A percentile compares a stretch with the other conserved stretches of the same genome.
Evolutionary conservation across 2,113 vertebrate species (phyloP).

Genomic region (Nesoenas mayeri): DNA sequence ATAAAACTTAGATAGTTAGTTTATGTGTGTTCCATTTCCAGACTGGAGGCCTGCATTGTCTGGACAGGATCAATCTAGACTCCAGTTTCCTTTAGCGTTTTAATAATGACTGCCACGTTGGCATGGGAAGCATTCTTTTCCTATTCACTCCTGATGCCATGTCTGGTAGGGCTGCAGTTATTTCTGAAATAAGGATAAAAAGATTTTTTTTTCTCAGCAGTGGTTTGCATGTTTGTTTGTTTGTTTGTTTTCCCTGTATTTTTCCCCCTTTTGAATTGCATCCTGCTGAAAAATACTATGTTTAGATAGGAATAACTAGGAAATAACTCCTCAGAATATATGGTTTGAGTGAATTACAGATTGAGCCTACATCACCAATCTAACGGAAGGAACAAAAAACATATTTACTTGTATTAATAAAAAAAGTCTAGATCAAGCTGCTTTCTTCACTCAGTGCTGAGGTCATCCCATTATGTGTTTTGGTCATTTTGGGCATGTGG

Average conservation of each 20-base stretch:
- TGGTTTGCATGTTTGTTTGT: not conserved
- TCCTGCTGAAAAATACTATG: not conserved
- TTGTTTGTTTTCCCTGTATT: accelerated
- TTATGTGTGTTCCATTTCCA: not conserved
- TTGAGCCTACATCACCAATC: not conserved
- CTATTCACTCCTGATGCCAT: not conserved
- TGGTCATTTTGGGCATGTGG: not conserved
- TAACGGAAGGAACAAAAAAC: not conserved
- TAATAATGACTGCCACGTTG: not conserved
- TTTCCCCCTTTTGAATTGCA: not conserved
- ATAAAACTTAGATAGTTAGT: not conserved
- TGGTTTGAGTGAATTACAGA: not conserved
- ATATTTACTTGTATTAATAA: not conserved
- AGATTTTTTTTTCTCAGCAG: not conserved
- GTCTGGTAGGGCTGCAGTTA: not conserved
- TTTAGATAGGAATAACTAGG: not conserved
- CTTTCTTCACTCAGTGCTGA: not conserved
- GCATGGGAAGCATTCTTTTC: not conserved
- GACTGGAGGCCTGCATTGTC: too few relatives aligned
- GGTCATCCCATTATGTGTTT: not conserved
- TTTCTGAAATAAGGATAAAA: not conserved
- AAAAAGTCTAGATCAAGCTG: not conserved
- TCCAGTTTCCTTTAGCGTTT: not conserved
- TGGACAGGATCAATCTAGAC: not conserved
- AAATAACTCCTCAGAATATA: not conserved